Base-by-base conservation (phyloP, 1,140 invertebrate species). In the Scaptomyza montana region DNA sequence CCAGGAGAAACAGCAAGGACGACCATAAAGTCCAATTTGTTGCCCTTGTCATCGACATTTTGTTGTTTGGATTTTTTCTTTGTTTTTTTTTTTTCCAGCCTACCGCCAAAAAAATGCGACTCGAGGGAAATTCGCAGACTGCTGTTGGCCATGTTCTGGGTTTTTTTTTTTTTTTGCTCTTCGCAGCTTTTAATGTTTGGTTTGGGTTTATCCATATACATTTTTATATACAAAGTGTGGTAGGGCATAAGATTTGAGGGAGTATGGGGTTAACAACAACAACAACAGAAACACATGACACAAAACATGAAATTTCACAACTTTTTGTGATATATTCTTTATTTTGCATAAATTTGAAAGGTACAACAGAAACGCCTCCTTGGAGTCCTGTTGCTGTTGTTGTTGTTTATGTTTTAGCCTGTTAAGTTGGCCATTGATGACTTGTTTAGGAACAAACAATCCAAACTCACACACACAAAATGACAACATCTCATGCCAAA, bases 281-380 rank as follows among this genome's bases (percentile, higher is more conserved):
- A 87, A 6, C 30, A 36, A 36, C 7, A 36, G 9, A 36, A 78
- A 68, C 80, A 85, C 67, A 80, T 78, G 69, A 77, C 80, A 80
- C 50, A 51, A 28, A 21, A 69, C 67, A 70, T 30, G 53, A 3
- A 74, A 84, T 70, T 82, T 86, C 74, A 75, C 80, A 90, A 80
- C 76, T 76, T 90, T 81, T 36, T 36, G 33, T 87, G 71, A 82
- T 65, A 79, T 79, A 82, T 82, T 80, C 72, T 71, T 76, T 82
- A 72, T 76, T 89, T 89, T 89, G 80, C 84, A 89, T 90, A 90
- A 90, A 86, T 81, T 89, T 78, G 61, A 70, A 62, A 63, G 47
- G 46, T 19, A 55, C 21, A 28, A 65, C 62, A 56, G 50, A 46
- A 49, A 39, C 46, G 47, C 43, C 21, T 47, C 63, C 63, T 39